Evolutionary conservation across 2,797 vertebrate genomes (phyloP).

Genomic region (Cyclura pinguis): DNA sequence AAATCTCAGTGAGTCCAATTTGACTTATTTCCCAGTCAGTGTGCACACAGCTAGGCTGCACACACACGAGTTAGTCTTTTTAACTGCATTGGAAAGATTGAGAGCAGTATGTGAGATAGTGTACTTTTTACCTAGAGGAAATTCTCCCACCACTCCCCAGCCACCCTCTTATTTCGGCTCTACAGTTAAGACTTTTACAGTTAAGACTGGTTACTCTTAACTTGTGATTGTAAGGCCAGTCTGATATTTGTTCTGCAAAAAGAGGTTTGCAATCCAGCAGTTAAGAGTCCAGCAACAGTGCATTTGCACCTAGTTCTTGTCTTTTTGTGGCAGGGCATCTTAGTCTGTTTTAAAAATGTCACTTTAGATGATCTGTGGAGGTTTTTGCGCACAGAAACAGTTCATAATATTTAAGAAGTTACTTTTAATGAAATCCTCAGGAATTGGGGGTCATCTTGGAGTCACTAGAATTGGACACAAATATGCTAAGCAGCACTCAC

Average conservation of each 20-base stretch:
- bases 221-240: not conserved
- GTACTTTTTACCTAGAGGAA: not conserved
- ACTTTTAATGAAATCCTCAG: constrained; percentile 47
- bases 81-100: not conserved
- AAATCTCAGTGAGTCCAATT: not conserved
- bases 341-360: constrained; percentile 43
- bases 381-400: constrained; percentile 35
- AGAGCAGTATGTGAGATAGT: not conserved
- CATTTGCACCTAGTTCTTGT: not conserved
- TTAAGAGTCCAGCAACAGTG: not conserved
- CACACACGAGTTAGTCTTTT: not conserved
- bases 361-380: not conserved
- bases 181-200: not conserved
- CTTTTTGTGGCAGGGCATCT: constrained; percentile 38
- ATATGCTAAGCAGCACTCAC: constrained; percentile 19
- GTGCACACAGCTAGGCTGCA: not conserved
- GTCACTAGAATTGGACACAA: constrained; percentile 41
- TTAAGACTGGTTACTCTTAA: not conserved
- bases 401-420: constrained; percentile 30
- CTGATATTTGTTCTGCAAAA: not conserved
- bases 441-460: not conserved
- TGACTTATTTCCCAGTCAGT: not conserved
- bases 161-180: not conserved
- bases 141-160: too few species aligned
- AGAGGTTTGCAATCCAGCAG: not conserved